Base-by-base conservation (phyloP, 2,113 vertebrate genomes). In the Apteryx owenii region DNA sequence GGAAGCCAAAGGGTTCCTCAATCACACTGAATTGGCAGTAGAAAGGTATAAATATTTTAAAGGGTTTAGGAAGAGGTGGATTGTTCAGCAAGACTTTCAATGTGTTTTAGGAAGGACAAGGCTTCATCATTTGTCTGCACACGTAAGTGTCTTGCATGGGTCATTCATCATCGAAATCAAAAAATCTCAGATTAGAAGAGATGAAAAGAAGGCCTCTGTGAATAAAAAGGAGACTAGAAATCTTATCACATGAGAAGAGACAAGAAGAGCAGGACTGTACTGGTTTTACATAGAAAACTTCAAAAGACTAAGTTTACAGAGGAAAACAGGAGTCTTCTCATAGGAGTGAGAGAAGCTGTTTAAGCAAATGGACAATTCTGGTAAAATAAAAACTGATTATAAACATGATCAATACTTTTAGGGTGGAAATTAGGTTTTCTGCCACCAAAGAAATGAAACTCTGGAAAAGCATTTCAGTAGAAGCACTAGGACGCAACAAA, bases 11-110 rank as follows among this genome's bases (percentile, higher is more conserved):
- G 8, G 21, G 25, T 8, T 19, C 46, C 31, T 36, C 3, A 71
- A n/a, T 2, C 56, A 22, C 51, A 71, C 3, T 0, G 1, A n/a
- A 7, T 0, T 60, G 7, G 16, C 22, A 72, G 51, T 25, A 53
- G 21, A 29, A 36, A 51, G 53, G 46, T 29, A 66, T 31, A 61
- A 42, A 1, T 13, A 5, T 2, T 80, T 80, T 48, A 36, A 83
- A n/a, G 29, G 4, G 4, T n/a, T 90, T 71, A 85, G 17, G 22
- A 62, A 58, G 23, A 2, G 2, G 1, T 80, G 12, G 1, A 5
- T 50, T 76, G 20, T 26, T 48, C 71, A 91, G 29, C 1, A 60
- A 69, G 29, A 44, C 0, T 19, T 58, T 72, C n/a, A 72, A 22
- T 1, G 3, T 9, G 1, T 36, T 80, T 72, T 64, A 80, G 44